phyloP scores from a whole-genome alignment of 2,888 invertebrate genomes.

The Cenopis cana region DNA sequence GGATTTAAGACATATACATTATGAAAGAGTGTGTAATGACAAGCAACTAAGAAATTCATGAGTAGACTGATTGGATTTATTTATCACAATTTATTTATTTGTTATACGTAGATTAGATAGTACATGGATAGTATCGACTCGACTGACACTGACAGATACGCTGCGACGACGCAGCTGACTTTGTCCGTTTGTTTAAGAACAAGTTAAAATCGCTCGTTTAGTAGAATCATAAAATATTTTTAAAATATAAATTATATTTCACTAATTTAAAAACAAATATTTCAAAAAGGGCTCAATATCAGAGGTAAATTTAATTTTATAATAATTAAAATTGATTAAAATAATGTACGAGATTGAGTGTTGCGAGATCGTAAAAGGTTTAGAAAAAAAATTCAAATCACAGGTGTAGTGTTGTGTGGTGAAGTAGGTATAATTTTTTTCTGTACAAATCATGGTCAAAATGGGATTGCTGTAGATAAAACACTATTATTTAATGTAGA shows the following conservation, averaged over 20 bases:
- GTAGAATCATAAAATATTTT: background rate
- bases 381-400: slow-evolving; percentile 54
- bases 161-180: slow-evolving; percentile 21
- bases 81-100: slow-evolving; percentile 11
- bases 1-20: background rate
- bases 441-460: slow-evolving; percentile 42
- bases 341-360: slow-evolving; percentile 37
- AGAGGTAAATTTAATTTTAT: background rate
- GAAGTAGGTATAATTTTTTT: slow-evolving; percentile 44
- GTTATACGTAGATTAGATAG: slow-evolving; percentile 19
- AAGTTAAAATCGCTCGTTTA: background rate
- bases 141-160: slow-evolving; percentile 29
- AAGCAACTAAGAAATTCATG: slow-evolving; percentile 1
- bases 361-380: slow-evolving; percentile 57
- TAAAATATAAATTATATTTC: background rate
- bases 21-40: slow-evolving; percentile 1
- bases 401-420: slow-evolving; percentile 69
- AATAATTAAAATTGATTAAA: too few relatives aligned
- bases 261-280: background rate
- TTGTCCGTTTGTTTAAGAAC: background rate
- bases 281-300: background rate
- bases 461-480: slow-evolving; percentile 45
- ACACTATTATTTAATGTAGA: slow-evolving; percentile 35
- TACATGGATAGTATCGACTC: background rate
- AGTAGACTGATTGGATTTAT: slow-evolving; percentile 11